Conservation (phyloP, 2,113 vertebrate genomes). For the Bolborhynchus lineola region DNA sequence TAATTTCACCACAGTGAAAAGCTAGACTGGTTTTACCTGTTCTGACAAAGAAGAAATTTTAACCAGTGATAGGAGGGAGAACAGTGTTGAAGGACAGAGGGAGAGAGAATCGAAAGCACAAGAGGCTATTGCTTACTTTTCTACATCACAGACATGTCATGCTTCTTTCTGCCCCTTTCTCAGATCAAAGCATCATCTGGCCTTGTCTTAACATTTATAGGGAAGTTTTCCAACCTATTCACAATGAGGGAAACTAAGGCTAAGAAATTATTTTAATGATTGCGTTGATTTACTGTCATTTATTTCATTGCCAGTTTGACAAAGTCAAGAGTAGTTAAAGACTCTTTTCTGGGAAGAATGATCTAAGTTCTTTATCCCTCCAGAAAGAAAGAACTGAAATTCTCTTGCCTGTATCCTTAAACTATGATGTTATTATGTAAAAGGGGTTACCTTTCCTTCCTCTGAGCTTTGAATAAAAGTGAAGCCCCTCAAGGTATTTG, state of each 20-base stretch:
- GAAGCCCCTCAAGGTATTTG: not conserved
- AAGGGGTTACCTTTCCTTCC: not conserved
- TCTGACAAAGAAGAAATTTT: not conserved
- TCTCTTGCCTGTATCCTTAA: not conserved
- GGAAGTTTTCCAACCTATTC: not conserved
- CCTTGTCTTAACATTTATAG: not conserved
- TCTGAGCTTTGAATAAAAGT: not conserved
- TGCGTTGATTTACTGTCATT: not conserved
- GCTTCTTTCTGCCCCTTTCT: not conserved
- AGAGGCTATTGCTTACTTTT: not conserved
- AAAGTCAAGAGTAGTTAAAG: not conserved
- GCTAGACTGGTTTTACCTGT: conserved; percentile 27
- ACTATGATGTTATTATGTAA: not conserved
- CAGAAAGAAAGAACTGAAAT: not conserved
- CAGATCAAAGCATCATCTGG: not conserved
- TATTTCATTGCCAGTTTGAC: not conserved
- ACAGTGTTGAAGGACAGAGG: not conserved
- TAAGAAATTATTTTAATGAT: not conserved
- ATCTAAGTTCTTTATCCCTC: not conserved
- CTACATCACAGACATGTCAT: not conserved
- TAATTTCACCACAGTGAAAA: conserved; percentile 23
- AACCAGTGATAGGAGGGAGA: not conserved
- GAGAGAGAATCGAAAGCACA: not conserved
- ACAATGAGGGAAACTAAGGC: not conserved
- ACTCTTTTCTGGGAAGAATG: not conserved